A percentile compares a stretch with the other conserved stretches of the same genome.
Evolutionary conservation across 2,888 invertebrate species (phyloP).

Genomic region (Xestia c-nigrum): DNA sequence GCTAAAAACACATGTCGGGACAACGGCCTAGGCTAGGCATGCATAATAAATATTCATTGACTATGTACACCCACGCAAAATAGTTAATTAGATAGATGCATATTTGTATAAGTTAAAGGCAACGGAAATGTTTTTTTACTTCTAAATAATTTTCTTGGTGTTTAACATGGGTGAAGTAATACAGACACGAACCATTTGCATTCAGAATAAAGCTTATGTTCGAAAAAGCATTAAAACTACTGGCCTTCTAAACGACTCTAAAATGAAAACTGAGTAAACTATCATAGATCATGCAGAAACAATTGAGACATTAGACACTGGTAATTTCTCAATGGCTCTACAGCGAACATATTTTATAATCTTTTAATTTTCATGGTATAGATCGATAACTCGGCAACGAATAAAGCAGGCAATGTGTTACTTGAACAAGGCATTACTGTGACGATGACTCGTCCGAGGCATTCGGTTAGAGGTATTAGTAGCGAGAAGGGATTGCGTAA

Average conservation of each 20-base stretch:
- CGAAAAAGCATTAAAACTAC: not conserved
- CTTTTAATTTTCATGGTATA: constrained; percentile 5
- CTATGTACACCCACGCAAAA: constrained; percentile 15
- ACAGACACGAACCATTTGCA: not conserved
- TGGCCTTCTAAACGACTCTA: constrained; percentile 2
- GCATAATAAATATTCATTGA: constrained; percentile 24
- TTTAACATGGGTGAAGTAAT: not conserved
- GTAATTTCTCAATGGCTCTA: constrained; percentile 30
- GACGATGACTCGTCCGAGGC: constrained; percentile 35
- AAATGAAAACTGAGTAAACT: constrained; percentile 6
- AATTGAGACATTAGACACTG: constrained; percentile 23
- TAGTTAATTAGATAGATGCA: constrained; percentile 1
- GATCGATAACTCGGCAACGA: constrained; percentile 41
- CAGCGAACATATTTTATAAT: constrained; percentile 21
- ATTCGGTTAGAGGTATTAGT: constrained; percentile 41
- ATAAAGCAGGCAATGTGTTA: constrained; percentile 33
- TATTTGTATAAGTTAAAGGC: constrained; percentile 8
- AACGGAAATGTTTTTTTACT: constrained; percentile 15
- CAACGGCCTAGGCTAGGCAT: constrained; percentile 10
- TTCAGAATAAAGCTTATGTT: not conserved
- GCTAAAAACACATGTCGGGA: constrained; percentile 28
- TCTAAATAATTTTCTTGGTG: not conserved
- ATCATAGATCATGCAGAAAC: constrained; percentile 17
- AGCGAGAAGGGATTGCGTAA: constrained; percentile 58
- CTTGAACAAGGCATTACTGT: constrained; percentile 38